Percentiles rank a stretch among this genome's conserved stretches.
phyloP scores from a whole-genome alignment of 2,888 invertebrate genomes.

The Drosophila atripex region DNA sequence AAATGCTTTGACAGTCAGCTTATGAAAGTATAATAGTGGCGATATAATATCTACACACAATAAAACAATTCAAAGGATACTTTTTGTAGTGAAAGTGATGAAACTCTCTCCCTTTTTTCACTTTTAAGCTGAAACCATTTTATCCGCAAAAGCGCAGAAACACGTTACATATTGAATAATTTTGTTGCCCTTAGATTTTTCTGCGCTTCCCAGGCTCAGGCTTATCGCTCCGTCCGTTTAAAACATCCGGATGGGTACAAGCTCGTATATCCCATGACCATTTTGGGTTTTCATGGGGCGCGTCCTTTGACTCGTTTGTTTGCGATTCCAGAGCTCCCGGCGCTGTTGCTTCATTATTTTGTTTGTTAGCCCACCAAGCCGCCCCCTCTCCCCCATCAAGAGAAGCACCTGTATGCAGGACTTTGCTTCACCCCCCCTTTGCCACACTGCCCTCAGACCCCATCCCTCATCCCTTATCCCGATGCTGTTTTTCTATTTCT shows the following conservation, averaged over 20 bases:
- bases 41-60: background rate
- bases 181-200: background rate
- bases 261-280: conserved; percentile 31
- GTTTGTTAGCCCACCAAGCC: conserved; percentile 40
- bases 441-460: background rate
- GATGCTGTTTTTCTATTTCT: conserved; percentile 61
- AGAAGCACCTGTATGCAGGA: conserved; percentile 47
- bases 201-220: background rate
- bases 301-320: conserved; percentile 42
- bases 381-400: background rate
- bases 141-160: background rate
- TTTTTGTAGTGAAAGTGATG: background rate
- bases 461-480: background rate
- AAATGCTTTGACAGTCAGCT: conserved; percentile 16
- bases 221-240: conserved; percentile 23
- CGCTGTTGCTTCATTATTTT: conserved; percentile 67
- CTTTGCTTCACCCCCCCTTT: background rate
- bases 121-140: background rate
- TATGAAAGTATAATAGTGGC: background rate
- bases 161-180: background rate
- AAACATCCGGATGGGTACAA: conserved; percentile 11
- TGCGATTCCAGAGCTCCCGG: conserved; percentile 1
- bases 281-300: conserved; percentile 23
- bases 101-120: background rate
- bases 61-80: background rate